Conservation (phyloP, 2,113 vertebrate genomes). For the Bungarus multicinctus region DNA sequence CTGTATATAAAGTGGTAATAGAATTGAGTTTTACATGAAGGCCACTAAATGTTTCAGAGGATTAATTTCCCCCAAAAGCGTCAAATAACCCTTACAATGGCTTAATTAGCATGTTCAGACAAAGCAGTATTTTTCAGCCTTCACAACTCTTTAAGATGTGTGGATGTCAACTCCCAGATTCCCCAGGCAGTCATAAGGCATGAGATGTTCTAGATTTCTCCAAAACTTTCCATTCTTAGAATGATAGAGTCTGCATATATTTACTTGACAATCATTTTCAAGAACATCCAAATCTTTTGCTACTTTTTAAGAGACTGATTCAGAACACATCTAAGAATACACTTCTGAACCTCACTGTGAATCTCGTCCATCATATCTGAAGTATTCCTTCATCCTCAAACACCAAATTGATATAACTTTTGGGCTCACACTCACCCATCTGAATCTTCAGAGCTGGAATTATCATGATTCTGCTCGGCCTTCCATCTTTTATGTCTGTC, state of each 20-base stretch:
- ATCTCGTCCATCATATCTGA: not conserved
- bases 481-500: constrained; percentile 96
- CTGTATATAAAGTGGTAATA: not conserved
- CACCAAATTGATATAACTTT: not conserved
- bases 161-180: not conserved
- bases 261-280: not conserved
- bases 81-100: not conserved
- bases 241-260: not conserved
- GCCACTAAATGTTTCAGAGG: not conserved
- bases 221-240: not conserved
- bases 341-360: not conserved
- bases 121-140: not conserved
- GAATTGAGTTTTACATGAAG: not conserved
- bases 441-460: constrained; percentile 89
- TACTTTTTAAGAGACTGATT: not conserved
- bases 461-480: constrained; percentile 81
- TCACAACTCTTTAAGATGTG: no score
- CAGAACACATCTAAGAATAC: not conserved
- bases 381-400: not conserved
- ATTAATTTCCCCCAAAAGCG: not conserved
- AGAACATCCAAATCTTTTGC: not conserved
- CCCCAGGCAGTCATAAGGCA: not conserved
- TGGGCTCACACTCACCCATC: constrained; percentile 78
- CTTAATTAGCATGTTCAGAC: not conserved
- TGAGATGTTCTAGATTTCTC: not conserved